Conservation (phyloP, 1,140 invertebrate genomes). For the Lepeophtheirus salmonis region DNA sequence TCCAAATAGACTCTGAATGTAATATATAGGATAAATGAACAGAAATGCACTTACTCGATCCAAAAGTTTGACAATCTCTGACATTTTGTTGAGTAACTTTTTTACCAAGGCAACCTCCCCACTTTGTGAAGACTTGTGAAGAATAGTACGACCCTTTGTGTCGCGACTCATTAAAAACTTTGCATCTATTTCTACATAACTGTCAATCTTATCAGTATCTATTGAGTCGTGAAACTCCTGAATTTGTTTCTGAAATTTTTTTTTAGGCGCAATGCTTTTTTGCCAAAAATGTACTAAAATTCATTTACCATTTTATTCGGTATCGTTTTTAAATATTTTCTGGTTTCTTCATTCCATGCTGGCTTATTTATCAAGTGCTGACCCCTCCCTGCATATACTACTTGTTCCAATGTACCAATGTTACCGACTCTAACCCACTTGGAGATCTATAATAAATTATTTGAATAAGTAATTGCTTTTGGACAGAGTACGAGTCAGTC, state of each 20-base stretch:
- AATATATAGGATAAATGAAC: too few relatives aligned
- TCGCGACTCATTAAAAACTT: constrained; percentile 20
- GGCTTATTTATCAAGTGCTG: constrained; percentile 29
- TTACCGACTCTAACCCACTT: constrained; percentile 27
- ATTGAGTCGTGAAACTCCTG: not conserved
- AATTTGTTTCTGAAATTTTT: not conserved
- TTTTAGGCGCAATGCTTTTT: too few relatives aligned
- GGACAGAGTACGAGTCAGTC: too few relatives aligned
- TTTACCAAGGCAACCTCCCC: constrained; percentile 19
- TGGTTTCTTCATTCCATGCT: constrained; percentile 29
- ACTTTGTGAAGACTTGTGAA: constrained; percentile 21
- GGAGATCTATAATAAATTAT: constrained; percentile 21
- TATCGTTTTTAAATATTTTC: constrained; percentile 23
- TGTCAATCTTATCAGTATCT: constrained; percentile 14
- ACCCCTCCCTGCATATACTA: constrained; percentile 32
- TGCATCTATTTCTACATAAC: constrained; percentile 17
- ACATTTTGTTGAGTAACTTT: constrained; percentile 17
- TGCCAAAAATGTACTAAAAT: too few relatives aligned
- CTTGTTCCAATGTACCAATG: constrained; percentile 28
- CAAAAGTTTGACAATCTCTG: constrained; percentile 19
- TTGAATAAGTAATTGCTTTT: too few relatives aligned
- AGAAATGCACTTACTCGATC: constrained; percentile 22
- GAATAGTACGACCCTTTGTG: constrained; percentile 19
- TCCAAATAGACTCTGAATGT: too few relatives aligned
- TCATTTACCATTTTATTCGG: constrained; percentile 23